Conservation (phyloP, 1,140 invertebrate species). For the Platyscapa corneri region DNA sequence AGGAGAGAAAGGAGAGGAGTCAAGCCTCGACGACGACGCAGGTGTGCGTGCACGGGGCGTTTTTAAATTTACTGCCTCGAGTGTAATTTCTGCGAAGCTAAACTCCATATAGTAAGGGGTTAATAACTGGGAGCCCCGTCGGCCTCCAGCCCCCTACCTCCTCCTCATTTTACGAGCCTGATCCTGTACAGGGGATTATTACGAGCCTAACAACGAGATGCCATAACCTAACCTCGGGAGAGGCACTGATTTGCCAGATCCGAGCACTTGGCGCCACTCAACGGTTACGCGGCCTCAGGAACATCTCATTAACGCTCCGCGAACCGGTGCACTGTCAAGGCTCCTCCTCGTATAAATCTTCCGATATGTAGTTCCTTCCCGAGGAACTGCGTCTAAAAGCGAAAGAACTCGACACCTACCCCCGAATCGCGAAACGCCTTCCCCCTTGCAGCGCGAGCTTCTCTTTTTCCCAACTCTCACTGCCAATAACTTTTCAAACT, state of each 20-base stretch:
- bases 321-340: not conserved
- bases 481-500: too few relatives aligned
- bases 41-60: slow-evolving; percentile 55
- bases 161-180: slow-evolving; percentile 5
- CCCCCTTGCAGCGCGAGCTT: too few relatives aligned
- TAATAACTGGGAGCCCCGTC: slow-evolving; percentile 13
- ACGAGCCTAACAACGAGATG: slow-evolving; percentile 55
- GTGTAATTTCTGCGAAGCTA: slow-evolving; percentile 56
- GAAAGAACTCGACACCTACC: too few relatives aligned
- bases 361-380: not conserved
- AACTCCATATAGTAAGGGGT: slow-evolving; percentile 24
- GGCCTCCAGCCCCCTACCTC: too few relatives aligned
- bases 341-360: slow-evolving; percentile 10
- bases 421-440: too few relatives aligned
- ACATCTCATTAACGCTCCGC: slow-evolving; percentile 15
- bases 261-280: not conserved
- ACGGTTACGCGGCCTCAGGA: not conserved
- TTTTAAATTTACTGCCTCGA: slow-evolving; percentile 60
- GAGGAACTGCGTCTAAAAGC: not conserved
- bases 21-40: slow-evolving; percentile 20
- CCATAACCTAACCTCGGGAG: not conserved
- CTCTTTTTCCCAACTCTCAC: too few relatives aligned
- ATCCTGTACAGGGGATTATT: slow-evolving; percentile 31
- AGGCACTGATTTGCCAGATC: slow-evolving; percentile 15
- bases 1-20: slow-evolving; percentile 9